Base-by-base conservation (phyloP, 1,140 invertebrate species). In the Aphelenchoides avenae region DNA sequence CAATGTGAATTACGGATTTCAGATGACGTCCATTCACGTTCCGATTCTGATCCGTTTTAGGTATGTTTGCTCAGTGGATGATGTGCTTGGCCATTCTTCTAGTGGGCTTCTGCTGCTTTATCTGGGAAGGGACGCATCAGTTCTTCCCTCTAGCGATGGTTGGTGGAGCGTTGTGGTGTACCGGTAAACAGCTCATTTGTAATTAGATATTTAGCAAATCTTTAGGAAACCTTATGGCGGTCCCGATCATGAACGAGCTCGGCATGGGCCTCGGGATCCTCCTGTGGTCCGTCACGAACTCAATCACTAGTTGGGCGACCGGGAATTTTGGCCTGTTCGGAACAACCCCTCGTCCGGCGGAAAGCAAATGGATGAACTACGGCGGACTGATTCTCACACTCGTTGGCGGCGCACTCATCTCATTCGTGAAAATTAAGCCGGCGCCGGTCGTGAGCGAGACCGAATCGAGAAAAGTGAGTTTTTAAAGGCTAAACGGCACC, bases 161-260 rank as follows among this genome's bases (percentile, higher is more conserved):
- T 36, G 43, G 43, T 36, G 43, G 43, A 46, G 20, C 43, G 20
- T 36, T 50, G 24, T 39, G 13, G 43, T 33, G 30, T n/a, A 48
- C 15, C 11, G 42, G 13, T 9, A 9, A 44, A 13, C 15, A 9
- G 34, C 39, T 39, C 11, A 44, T 44, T 33, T n/a, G 34, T 44
- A 13, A 11, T n/a, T 39, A 9, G 11, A 44, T 44, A 9, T 13
- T n/a, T 44, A n/a, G n/a, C n/a, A n/a, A n/a, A n/a, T n/a, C n/a
- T 44, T 13, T 13, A 44, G 48, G 48, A 1, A 50, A 50, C 39
- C 26, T 50, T 15, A 49, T 43, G 13, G 39, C 48, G 13, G 26
- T 50, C 26, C 48, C 48, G 39, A 50, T 50, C 26, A 50, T 50
- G 37, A 52, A 39, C 15, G 48, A 50, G 39, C 48, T 50, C 1